These are phyloP conservation scores for Chymomyza costata DNA, from an alignment of 1,140 invertebrate species.

Conservation along the genomic window DNA sequence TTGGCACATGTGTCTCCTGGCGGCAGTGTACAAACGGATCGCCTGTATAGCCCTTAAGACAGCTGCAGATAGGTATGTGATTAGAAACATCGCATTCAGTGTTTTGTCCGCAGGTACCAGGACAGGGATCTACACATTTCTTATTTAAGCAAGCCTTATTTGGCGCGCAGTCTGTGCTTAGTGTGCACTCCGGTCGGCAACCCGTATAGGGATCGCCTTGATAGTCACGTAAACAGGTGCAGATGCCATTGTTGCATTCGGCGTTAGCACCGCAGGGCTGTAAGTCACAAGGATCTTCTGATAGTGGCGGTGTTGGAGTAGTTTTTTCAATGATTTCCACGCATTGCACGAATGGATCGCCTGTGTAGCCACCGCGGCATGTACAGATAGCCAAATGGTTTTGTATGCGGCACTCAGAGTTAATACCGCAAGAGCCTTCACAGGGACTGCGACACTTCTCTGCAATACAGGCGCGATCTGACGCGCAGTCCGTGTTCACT, in stretches of 20 bases:
- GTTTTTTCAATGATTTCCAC: constrained; percentile 78
- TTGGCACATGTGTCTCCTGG: constrained; percentile 47
- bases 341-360: constrained; percentile 86
- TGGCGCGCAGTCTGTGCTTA: constrained; percentile 87
- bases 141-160: constrained; percentile 84
- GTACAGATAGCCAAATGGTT: constrained; percentile 86
- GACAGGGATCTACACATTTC: constrained; percentile 85
- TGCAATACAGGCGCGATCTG: constrained; percentile 84
- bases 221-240: constrained; percentile 81
- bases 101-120: constrained; percentile 84
- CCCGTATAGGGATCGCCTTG: constrained; percentile 81
- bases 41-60: constrained; percentile 81
- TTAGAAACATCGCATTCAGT: constrained; percentile 87
- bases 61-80: constrained; percentile 86
- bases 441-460: constrained; percentile 88
- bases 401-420: constrained; percentile 84
- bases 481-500: constrained; percentile 87
- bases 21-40: constrained; percentile 83
- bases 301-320: constrained; percentile 76
- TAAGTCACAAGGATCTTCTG: constrained; percentile 81
- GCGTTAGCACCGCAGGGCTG: constrained; percentile 89
- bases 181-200: constrained; percentile 89
- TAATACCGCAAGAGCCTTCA: constrained; percentile 85
- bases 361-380: constrained; percentile 81
- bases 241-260: constrained; percentile 81